These are phyloP conservation scores for Thaumetopoea pityocampa DNA, from an alignment of 1,140 invertebrate genomes.

Conservation along the genomic window DNA sequence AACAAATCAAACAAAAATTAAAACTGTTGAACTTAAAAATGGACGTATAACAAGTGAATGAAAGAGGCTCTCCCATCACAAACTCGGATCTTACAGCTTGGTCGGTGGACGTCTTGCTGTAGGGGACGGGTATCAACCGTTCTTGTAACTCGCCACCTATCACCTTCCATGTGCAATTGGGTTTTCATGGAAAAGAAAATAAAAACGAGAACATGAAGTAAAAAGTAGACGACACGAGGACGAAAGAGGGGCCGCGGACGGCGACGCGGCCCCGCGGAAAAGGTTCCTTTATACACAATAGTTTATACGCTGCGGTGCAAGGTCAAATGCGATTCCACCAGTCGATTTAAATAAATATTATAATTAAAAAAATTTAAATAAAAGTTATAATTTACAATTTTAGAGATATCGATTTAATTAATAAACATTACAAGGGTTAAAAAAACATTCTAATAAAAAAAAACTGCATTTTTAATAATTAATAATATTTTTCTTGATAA, in stretches of 20 bases:
- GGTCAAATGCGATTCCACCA: slow-evolving; percentile 16
- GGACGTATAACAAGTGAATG: slow-evolving; percentile 55
- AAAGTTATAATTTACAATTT: no score
- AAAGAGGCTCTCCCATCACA: slow-evolving; percentile 35
- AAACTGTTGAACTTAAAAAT: slow-evolving; percentile 24
- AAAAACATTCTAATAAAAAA: no score
- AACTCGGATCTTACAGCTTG: slow-evolving; percentile 92
- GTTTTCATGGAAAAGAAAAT: slow-evolving; percentile 85
- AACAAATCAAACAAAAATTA: slow-evolving; percentile 39
- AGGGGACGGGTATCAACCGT: slow-evolving; percentile 98
- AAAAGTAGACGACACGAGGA: slow-evolving; percentile 55
- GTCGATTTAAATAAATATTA: no score
- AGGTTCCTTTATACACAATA: slow-evolving; percentile 10
- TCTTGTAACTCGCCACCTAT: slow-evolving; percentile 99
- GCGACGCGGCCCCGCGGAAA: slow-evolving; percentile 1
- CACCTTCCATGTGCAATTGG: slow-evolving; percentile 87
- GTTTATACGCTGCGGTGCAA: slow-evolving; percentile 21
- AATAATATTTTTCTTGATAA: no score
- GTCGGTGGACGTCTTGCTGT: slow-evolving; percentile 99
- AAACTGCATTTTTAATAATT: no score
- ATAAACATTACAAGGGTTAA: no score
- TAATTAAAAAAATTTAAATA: no score
- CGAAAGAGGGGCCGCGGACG: slow-evolving; percentile 21
- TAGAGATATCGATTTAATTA: no score
- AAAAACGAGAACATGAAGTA: slow-evolving; percentile 73